Base-by-base conservation (phyloP, 2,888 invertebrate genomes). In the Aethes cnicana region DNA sequence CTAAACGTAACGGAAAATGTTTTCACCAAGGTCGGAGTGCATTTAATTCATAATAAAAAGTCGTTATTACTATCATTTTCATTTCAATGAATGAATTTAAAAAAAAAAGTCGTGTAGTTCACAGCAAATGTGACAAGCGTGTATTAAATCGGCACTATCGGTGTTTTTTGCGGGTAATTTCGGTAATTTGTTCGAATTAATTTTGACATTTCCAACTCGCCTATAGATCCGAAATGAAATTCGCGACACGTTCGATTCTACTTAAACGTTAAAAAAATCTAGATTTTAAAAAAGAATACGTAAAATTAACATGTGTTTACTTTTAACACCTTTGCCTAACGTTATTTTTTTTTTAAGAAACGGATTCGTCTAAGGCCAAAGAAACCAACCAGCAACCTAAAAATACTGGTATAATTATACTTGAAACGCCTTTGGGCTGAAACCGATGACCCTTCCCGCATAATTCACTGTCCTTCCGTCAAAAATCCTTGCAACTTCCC, bases 401-500 rank as follows among this genome's bases (percentile, higher is more conserved):
- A n/a, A n/a, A n/a, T n/a, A 36, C 20, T 18, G 11, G 17, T 32
- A 6, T 2, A 1, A 9, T 20, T 2, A 20, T 11, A 3, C 20
- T 16, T 21, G 11, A 11, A 32, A 26, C 5, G 1, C 20, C 41
- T 26, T 25, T 21, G 35, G 25, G 20, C 33, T 2, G n/a, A 9
- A 35, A 26, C 42, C 20, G 35, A 35, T 20, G 36, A 30, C 17
- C 11, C 20, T 21, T 42, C 30, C n/a, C n/a, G 12, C 7, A 42
- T 21, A 54, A 62, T 69, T 63, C 54, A 49, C 56, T 60, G 55
- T 50, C 56, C 44, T 43, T 30, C 33, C 32, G 53, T 65, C 61
- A 65, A 56, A 61, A 53, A 62, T 53, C 72, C 72, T 71, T 72
- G 68, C 65, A 58, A 62, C 59, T 61, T 43, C 49, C 61, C 56